Percentiles rank a stretch among this genome's conserved stretches.
These are phyloP conservation scores for Plectus sambesii DNA, from an alignment of 1,140 invertebrate species.

Conservation along the genomic window DNA sequence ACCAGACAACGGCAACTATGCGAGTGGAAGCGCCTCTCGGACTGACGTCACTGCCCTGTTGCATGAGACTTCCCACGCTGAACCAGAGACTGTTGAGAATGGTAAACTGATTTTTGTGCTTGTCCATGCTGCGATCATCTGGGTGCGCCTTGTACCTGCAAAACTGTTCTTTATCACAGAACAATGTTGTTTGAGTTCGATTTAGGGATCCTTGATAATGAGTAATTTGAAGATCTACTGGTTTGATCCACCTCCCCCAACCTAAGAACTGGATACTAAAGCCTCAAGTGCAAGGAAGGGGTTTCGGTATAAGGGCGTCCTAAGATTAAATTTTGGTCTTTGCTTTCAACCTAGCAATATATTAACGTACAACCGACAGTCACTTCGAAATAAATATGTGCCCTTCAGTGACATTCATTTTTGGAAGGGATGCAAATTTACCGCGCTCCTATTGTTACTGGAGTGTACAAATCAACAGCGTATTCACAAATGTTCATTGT, in stretches of 20 bases:
- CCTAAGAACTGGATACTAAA: constrained; percentile 18
- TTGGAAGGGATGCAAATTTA: too few species aligned
- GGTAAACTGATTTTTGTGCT: constrained; percentile 66
- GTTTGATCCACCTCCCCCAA: too few species aligned
- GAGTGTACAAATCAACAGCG: too few species aligned
- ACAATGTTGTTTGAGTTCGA: constrained; percentile 1
- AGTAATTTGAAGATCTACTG: too few species aligned
- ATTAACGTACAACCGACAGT: too few species aligned
- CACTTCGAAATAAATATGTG: too few species aligned
- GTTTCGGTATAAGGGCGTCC: background rate
- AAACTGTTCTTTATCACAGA: constrained; percentile 8
- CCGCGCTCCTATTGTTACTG: too few species aligned
- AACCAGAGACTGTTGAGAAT: constrained; percentile 88
- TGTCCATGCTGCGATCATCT: constrained; percentile 31
- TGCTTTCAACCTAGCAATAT: too few species aligned
- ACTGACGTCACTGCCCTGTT: constrained; percentile 68
- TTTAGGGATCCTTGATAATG: too few species aligned
- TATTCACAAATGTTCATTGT: too few species aligned
- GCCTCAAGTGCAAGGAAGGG: constrained; percentile 6
- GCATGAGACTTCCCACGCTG: constrained; percentile 77
- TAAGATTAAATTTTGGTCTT: too few species aligned
- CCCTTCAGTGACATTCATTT: too few species aligned
- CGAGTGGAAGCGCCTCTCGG: constrained; percentile 71
- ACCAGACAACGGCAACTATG: constrained; percentile 85
- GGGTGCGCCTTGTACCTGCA: constrained; percentile 30